Conservation (phyloP, 64 coral and sea anemone species). For the Montipora efflorescens region DNA sequence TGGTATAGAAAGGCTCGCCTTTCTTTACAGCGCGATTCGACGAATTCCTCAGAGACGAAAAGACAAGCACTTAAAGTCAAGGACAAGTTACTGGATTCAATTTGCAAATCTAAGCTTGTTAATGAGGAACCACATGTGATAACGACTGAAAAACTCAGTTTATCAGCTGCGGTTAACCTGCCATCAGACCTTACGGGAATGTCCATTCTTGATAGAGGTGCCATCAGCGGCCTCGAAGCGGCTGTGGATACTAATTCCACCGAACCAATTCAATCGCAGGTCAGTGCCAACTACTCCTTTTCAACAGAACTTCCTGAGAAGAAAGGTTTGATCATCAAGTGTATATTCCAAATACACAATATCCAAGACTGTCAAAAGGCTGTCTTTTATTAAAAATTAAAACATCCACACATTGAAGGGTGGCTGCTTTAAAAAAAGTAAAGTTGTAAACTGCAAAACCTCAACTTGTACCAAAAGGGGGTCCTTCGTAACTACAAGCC, state of each 20-base stretch:
- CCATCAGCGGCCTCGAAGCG: neutral
- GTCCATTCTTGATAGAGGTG: neutral
- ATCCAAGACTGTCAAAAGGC: too few species aligned
- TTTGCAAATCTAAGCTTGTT: neutral
- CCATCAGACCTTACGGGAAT: neutral
- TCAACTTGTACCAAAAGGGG: too few species aligned
- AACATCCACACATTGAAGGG: too few species aligned
- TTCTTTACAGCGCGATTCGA: neutral
- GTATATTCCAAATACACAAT: too few species aligned
- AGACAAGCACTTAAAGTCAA: neutral
- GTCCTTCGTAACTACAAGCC: too few species aligned
- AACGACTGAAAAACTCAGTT: neutral
- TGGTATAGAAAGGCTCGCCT: neutral
- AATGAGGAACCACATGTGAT: slow-evolving; percentile 4
- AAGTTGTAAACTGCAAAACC: too few species aligned
- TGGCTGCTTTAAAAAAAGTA: too few species aligned
- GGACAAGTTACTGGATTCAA: neutral
- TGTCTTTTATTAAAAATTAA: too few species aligned
- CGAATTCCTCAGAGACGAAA: neutral
- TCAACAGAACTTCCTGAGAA: neutral
- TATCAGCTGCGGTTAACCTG: neutral
- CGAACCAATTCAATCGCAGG: slow-evolving; percentile 40
- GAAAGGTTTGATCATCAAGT: too few species aligned
- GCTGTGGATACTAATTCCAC: neutral
- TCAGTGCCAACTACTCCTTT: neutral